Percentiles rank a stretch among this genome's conserved stretches.
phyloP scores from a whole-genome alignment of 2,888 invertebrate species.

The Limnephilus lunatus region DNA sequence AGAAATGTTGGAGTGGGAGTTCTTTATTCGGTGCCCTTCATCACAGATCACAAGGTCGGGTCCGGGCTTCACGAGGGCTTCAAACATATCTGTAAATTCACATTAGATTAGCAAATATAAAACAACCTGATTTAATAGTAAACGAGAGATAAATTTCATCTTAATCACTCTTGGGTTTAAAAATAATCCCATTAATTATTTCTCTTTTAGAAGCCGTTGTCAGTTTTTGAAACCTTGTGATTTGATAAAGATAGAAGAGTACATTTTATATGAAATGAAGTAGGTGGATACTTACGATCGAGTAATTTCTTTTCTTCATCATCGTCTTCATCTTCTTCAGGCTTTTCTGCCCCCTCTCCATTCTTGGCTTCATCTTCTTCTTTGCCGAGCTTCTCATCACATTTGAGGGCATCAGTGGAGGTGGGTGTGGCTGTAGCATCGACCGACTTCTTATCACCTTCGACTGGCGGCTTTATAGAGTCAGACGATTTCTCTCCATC shows the following conservation, averaged over 20 bases:
- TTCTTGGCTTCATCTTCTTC: slow-evolving; percentile 76
- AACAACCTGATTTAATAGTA: neutral
- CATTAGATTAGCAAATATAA: neutral
- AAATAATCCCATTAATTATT: neutral
- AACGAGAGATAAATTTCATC: neutral
- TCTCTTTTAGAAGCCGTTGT: neutral
- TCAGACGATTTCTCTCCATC: slow-evolving; percentile 64
- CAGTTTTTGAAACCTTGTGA: neutral
- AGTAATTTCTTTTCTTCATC: slow-evolving; percentile 85
- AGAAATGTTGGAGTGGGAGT: slow-evolving; percentile 97
- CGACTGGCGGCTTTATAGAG: slow-evolving; percentile 69
- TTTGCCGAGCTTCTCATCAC: slow-evolving; percentile 73
- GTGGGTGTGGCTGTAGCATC: slow-evolving; percentile 66
- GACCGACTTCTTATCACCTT: slow-evolving; percentile 68
- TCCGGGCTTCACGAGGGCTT: slow-evolving; percentile 91
- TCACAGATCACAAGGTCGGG: slow-evolving; percentile 97
- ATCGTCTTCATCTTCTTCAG: slow-evolving; percentile 74
- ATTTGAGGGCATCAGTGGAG: slow-evolving; percentile 68
- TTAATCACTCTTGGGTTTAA: neutral
- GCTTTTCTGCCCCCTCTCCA: slow-evolving; percentile 69
- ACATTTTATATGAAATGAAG: neutral
- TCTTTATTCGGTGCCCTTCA: slow-evolving; percentile 98
- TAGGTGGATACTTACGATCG: slow-evolving; percentile 77
- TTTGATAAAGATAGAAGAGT: neutral
- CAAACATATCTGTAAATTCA: slow-evolving; percentile 83